Evolutionary conservation across 2,113 vertebrate genomes (phyloP), one percentile per base, ranked within the genome.

Genomic region (Martes martes): DNA sequence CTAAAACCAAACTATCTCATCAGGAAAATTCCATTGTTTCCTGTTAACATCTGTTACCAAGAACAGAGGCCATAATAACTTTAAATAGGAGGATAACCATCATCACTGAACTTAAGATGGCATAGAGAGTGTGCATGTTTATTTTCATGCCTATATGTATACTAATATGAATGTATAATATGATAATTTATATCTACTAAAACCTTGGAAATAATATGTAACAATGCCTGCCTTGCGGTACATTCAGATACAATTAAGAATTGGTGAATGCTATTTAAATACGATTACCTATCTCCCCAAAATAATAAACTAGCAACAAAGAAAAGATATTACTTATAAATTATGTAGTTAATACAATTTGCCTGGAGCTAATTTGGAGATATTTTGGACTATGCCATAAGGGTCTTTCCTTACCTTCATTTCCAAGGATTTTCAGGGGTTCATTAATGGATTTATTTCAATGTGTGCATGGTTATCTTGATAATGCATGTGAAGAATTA

Each of bases 1-100:
- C 42, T 82, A 97, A 97, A 95, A 86, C 47, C 94, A 69, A 63
- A 31, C 8, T 95, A 36, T 50, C 91, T 63, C 82, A 97, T 97
- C 63, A 95, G 93, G 19, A 98, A 98, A 97, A 92, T 91, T 96
- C 61, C 65, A 79, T 96, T 98, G 84, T 96, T 95, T 93, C 63
- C 36, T 90, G 28, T 71, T 97, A 91, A 59, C 4, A 83, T 74
- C 47, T 81, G 33, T 50, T 87, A 89, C 79, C 28, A 87, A 89
- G 63, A 76, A 65, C 55, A 23, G 14, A 95, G 39, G 11, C 14
- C 31, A 76, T 47, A 82, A n/a, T 47, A 84, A 73, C 4, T 65
- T 90, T 81, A 79, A 85, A n/a, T 50, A 28, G 19, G 2, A 73
- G 8, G 1, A 28, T 39, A 96, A 13, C 2, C 5, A 74, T 36